Percentiles rank a stretch among this genome's conserved stretches.
These are phyloP conservation scores for Acanthis flammea DNA, from an alignment of 2,797 vertebrate species.

Conservation along the genomic window DNA sequence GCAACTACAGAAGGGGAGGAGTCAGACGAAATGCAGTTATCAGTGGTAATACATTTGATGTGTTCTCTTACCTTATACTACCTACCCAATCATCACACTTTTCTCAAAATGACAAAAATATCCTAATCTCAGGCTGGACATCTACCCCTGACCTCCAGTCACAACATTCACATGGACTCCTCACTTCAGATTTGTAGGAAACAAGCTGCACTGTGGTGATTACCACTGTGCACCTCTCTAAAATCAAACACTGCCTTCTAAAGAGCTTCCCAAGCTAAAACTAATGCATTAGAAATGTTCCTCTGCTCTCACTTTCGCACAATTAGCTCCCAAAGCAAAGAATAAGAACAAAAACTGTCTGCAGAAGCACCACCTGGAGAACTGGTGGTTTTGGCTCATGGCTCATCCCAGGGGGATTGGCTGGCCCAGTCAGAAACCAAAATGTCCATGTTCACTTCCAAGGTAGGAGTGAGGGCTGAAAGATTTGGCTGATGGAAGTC, in stretches of 20 bases:
- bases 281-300: background rate
- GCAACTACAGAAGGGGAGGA: background rate
- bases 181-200: background rate
- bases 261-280: accelerated
- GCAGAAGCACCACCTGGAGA: background rate
- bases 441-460: background rate
- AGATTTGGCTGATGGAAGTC: background rate
- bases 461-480: background rate
- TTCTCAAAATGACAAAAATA: background rate
- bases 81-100: background rate
- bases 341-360: background rate
- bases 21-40: background rate
- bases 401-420: background rate
- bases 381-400: background rate
- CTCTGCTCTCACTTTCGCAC: background rate
- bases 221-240: accelerated
- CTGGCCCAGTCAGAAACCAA: background rate
- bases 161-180: background rate
- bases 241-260: background rate
- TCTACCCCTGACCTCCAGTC: background rate
- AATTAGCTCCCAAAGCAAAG: background rate
- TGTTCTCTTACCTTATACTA: background rate
- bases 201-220: background rate
- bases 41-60: background rate
- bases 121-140: background rate